Percentiles rank a stretch among this genome's conserved stretches.
Evolutionary conservation across 1,140 invertebrate species (phyloP).

Genomic region (Rhopalosiphum maidis): DNA sequence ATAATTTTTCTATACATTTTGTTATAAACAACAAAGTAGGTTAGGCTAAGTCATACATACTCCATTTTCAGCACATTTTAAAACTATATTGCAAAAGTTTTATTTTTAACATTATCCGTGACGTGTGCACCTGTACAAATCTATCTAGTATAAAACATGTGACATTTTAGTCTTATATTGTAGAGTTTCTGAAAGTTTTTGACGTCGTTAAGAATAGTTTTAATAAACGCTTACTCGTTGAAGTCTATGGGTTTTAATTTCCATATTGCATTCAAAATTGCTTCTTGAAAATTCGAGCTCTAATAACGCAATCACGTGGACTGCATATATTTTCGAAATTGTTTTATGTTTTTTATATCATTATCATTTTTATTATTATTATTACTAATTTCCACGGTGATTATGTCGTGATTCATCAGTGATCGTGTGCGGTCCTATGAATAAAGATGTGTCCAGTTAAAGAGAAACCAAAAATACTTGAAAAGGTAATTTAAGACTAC

Average conservation of each 20-base stretch:
- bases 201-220: constrained; percentile 48
- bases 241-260: constrained; percentile 53
- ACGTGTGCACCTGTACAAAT: constrained; percentile 43
- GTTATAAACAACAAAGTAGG: neutral
- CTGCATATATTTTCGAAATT: neutral
- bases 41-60: neutral
- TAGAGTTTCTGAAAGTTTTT: constrained; percentile 48
- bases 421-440: constrained; percentile 36
- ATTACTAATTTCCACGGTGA: neutral
- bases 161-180: constrained; percentile 46
- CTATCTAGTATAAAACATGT: constrained; percentile 44
- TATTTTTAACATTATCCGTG: constrained; percentile 30
- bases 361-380: neutral
- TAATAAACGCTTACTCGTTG: constrained; percentile 52
- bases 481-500: neutral
- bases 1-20: neutral
- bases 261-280: constrained; percentile 41
- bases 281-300: constrained; percentile 6
- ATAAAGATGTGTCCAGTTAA: neutral
- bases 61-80: neutral
- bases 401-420: too few relatives aligned
- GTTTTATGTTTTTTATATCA: neutral
- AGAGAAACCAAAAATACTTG: neutral
- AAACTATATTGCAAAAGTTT: constrained; percentile 45
- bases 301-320: neutral